A percentile compares a stretch with the other conserved stretches of the same genome.
Evolutionary conservation across 2,888 invertebrate species (phyloP).

Genomic region (Acronicta leporina): DNA sequence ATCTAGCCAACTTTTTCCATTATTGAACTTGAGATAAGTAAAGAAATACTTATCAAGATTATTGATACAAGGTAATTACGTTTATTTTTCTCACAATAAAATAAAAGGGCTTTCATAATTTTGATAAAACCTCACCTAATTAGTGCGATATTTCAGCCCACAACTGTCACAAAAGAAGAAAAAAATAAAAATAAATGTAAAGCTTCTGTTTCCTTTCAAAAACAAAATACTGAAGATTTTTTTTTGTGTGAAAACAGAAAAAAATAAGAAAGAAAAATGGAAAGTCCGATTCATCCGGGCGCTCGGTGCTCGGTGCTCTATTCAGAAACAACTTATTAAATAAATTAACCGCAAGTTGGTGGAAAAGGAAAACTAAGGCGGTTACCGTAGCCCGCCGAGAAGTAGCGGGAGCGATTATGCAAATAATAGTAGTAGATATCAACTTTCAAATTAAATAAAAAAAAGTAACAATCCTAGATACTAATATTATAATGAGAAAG

Average conservation of each 20-base stretch:
- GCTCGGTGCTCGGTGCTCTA: slow-evolving; percentile 73
- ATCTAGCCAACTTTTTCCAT: no score
- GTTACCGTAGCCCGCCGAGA: slow-evolving; percentile 22
- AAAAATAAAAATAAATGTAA: slow-evolving; percentile 55
- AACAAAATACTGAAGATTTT: slow-evolving; percentile 64
- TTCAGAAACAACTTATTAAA: slow-evolving; percentile 88
- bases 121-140: slow-evolving; percentile 49
- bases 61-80: no score
- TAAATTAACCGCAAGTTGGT: slow-evolving; percentile 86
- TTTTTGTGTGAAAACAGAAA: slow-evolving; percentile 53
- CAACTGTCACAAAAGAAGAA: slow-evolving; percentile 63
- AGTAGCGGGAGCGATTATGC: slow-evolving; percentile 36
- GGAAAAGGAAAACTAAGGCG: slow-evolving; percentile 84
- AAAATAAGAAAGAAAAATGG: slow-evolving; percentile 72
- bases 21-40: no score
- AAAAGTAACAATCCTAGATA: no score
- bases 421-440: slow-evolving; percentile 3
- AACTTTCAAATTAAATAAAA: no score
- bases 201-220: slow-evolving; percentile 64
- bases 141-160: slow-evolving; percentile 56
- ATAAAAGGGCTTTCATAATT: slow-evolving; percentile 28
- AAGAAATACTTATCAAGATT: no score
- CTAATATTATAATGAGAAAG: no score
- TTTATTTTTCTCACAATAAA: slow-evolving; percentile 5
- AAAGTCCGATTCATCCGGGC: slow-evolving; percentile 80